Conservation (phyloP, 2,113 vertebrate genomes). For the Elephantulus edwardii region DNA sequence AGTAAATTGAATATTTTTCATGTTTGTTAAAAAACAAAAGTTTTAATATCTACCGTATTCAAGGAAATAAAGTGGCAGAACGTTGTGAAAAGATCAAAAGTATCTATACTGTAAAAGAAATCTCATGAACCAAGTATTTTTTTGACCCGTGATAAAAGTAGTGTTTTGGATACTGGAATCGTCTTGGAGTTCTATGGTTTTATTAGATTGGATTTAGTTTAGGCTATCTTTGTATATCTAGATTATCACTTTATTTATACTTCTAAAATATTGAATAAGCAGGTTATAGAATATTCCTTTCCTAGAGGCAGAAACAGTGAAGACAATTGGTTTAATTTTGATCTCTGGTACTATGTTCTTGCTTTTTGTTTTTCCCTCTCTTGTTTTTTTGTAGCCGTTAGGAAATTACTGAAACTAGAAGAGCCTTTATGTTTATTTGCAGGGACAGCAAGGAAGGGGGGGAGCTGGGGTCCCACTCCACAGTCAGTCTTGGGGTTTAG, state of each 20-base stretch:
- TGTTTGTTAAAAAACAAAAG: slow-evolving; percentile 43
- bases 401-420: slow-evolving; percentile 69
- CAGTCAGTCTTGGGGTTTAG: slow-evolving; percentile 73
- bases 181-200: background rate
- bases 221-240: background rate
- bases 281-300: slow-evolving; percentile 22
- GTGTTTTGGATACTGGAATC: slow-evolving; percentile 48
- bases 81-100: background rate
- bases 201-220: slow-evolving; percentile 43
- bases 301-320: slow-evolving; percentile 37
- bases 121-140: background rate
- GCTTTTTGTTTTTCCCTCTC: slow-evolving; percentile 61
- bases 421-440: slow-evolving; percentile 74
- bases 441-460: slow-evolving; percentile 75
- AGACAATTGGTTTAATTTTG: slow-evolving; percentile 13
- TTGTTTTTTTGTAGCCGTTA: slow-evolving; percentile 66
- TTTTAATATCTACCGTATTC: slow-evolving; percentile 34
- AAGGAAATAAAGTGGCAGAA: background rate
- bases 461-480: slow-evolving; percentile 67
- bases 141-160: slow-evolving; percentile 58
- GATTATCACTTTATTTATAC: slow-evolving; percentile 17
- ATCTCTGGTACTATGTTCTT: slow-evolving; percentile 55
- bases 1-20: slow-evolving; percentile 41
- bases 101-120: slow-evolving; percentile 29
- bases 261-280: slow-evolving; percentile 13